phyloP scores from a whole-genome alignment of 2,113 vertebrate genomes.

The Trinectes maculatus region DNA sequence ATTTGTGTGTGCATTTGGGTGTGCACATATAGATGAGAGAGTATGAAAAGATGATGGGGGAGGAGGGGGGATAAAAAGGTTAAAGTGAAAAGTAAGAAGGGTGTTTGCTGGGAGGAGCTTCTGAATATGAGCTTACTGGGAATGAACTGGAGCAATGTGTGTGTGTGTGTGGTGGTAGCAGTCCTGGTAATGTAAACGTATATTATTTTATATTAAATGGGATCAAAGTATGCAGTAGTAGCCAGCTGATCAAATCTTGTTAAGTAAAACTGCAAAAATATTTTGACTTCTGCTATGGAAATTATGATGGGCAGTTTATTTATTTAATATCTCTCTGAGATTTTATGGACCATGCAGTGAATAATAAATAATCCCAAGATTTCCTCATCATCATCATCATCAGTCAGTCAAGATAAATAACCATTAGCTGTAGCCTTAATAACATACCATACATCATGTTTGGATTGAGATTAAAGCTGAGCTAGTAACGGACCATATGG shows the following conservation, averaged over 20 bases:
- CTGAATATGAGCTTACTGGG: constrained; percentile 24
- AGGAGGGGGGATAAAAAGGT: not conserved
- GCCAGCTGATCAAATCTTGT: too few species aligned
- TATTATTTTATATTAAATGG: too few species aligned
- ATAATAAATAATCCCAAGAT: too few species aligned
- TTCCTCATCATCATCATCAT: too few species aligned
- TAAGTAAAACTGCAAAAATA: too few species aligned
- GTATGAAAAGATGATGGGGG: not conserved
- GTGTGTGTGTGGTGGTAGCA: constrained; percentile 5
- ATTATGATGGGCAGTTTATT: too few species aligned
- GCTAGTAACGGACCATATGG: not conserved
- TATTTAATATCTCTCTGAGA: too few species aligned
- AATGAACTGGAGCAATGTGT: constrained; percentile 12
- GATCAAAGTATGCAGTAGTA: too few species aligned
- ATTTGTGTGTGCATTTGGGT: not conserved
- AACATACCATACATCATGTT: not conserved
- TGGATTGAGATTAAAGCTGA: not conserved
- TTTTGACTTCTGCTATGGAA: too few species aligned
- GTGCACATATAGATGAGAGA: not conserved
- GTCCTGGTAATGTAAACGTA: not conserved
- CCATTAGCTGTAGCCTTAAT: not conserved
- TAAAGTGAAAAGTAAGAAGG: not conserved
- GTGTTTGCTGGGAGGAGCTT: constrained; percentile 35
- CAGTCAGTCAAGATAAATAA: too few species aligned
- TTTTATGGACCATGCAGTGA: too few species aligned